Evolutionary conservation across 1,140 invertebrate genomes (phyloP).

Genomic region (Gerris buenoi): DNA sequence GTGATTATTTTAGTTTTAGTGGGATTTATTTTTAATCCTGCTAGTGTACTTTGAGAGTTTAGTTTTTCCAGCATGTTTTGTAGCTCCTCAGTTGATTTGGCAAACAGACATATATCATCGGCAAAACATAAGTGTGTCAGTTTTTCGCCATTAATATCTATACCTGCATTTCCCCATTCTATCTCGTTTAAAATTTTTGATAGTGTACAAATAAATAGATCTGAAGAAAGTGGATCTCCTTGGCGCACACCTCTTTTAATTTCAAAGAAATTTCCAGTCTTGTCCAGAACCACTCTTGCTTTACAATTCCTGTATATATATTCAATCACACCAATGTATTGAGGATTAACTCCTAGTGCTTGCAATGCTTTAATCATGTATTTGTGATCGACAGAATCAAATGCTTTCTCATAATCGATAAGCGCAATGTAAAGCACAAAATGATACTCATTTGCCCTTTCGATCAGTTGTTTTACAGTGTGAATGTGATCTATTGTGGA

Average conservation of each 20-base stretch:
- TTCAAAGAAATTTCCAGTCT: too few species aligned
- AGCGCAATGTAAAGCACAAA: neutral
- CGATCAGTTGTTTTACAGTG: constrained; percentile 1
- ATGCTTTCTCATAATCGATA: neutral
- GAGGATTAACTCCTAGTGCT: neutral
- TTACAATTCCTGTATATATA: too few species aligned
- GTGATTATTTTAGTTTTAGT: too few species aligned
- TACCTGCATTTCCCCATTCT: neutral
- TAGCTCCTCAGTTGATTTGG: too few species aligned
- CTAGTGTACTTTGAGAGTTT: too few species aligned
- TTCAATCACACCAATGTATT: too few species aligned
- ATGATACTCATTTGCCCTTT: constrained; percentile 11
- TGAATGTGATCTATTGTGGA: constrained; percentile 13
- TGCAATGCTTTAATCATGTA: neutral
- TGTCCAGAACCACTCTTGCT: too few species aligned
- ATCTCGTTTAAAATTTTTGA: neutral
- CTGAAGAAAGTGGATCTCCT: constrained; percentile 2
- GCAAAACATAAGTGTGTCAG: too few species aligned
- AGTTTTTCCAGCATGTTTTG: too few species aligned
- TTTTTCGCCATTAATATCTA: too few species aligned
- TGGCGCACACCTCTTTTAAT: neutral
- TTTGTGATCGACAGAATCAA: neutral
- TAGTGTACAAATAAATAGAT: neutral
- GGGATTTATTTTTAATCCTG: too few species aligned
- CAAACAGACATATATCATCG: too few species aligned